A percentile compares a stretch with the other conserved stretches of the same genome.
Conservation (phyloP, 2,113 vertebrate species). For the Proterorhinus semilunaris region DNA sequence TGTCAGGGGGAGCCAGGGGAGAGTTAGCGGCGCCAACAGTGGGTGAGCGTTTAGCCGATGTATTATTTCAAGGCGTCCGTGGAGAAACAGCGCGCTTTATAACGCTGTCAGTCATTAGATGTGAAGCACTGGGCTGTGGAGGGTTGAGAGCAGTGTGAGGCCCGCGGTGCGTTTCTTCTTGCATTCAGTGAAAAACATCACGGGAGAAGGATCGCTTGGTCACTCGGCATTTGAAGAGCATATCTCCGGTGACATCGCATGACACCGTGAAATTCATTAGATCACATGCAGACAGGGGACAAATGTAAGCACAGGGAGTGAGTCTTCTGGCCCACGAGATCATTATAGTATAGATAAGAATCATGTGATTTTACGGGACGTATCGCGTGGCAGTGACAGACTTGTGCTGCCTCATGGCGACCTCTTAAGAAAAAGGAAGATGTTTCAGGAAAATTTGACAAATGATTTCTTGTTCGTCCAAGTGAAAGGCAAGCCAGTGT, state of each 20-base stretch:
- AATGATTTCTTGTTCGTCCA: too few species aligned
- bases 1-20: constrained; percentile 36
- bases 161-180: constrained; percentile 18
- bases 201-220: constrained; percentile 16
- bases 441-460: too few species aligned
- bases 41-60: constrained; percentile 29
- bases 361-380: too few species aligned
- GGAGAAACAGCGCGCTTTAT: constrained; percentile 32
- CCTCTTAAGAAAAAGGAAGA: too few species aligned
- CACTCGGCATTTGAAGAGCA: constrained; percentile 1
- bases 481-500: too few species aligned
- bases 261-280: constrained; percentile 9
- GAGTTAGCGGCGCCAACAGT: constrained; percentile 17
- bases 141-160: constrained; percentile 26
- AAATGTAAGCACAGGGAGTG: background rate
- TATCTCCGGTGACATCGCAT: constrained; percentile 10
- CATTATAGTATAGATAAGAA: too few species aligned
- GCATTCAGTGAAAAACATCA: constrained; percentile 25
- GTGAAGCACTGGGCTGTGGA: constrained; percentile 32
- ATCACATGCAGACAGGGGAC: constrained; percentile 7
- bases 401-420: too few species aligned
- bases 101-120: constrained; percentile 39
- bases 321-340: too few species aligned
- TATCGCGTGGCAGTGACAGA: too few species aligned
- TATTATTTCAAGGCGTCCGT: constrained; percentile 24